A percentile compares a stretch with the other conserved stretches of the same genome.
Evolutionary conservation across 2,113 vertebrate species (phyloP).

Genomic region (Nycticryphes semicollaris): DNA sequence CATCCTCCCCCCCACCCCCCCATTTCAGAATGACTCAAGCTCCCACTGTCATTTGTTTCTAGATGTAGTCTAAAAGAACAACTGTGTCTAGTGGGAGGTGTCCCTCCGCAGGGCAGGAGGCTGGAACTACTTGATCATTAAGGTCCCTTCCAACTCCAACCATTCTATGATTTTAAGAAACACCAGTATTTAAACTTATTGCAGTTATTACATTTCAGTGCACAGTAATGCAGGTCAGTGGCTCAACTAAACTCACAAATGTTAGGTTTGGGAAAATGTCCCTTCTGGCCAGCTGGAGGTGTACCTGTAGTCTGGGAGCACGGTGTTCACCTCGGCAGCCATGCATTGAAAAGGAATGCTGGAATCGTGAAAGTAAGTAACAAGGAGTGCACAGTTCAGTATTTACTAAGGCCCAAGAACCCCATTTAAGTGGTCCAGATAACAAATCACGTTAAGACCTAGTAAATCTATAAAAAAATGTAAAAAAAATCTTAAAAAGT

Average conservation of each 20-base stretch:
- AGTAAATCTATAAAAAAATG: conserved; percentile 41
- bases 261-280: background rate
- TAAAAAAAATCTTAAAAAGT: conserved; percentile 60
- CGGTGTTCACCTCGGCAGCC: background rate
- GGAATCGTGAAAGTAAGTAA: background rate
- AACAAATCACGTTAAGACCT: conserved; percentile 43
- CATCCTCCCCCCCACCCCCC: too few species aligned
- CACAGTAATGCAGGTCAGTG: conserved; percentile 25
- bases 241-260: background rate
- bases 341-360: background rate
- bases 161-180: background rate
- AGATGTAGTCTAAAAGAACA: background rate
- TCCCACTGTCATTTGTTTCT: background rate
- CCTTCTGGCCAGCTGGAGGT: background rate
- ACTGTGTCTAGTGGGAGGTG: background rate
- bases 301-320: background rate
- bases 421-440: background rate
- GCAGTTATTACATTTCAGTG: conserved; percentile 22
- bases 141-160: background rate
- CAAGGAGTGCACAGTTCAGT: background rate
- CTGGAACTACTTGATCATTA: background rate
- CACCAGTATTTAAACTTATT: background rate
- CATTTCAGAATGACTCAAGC: background rate
- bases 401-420: conserved; percentile 34
- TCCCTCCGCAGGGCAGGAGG: background rate